phyloP scores from a whole-genome alignment of 2,888 invertebrate species.

The Caenorhabditis uteleia region DNA sequence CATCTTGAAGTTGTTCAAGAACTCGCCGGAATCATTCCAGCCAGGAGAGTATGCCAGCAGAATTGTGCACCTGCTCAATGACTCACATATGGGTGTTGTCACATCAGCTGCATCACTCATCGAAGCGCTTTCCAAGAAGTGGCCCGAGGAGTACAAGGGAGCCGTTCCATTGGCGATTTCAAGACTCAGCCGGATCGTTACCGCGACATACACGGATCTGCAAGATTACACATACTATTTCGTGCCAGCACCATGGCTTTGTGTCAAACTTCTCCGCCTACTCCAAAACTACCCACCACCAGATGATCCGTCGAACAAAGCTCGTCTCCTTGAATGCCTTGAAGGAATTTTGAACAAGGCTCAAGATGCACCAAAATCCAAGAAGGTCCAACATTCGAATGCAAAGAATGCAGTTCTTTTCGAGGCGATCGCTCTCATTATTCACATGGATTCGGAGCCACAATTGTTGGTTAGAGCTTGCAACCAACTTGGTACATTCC shows the following conservation, averaged over 20 bases:
- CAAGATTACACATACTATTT: constrained; percentile 99
- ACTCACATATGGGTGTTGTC: constrained; percentile 98
- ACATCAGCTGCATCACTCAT: constrained; percentile 97
- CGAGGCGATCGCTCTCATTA: constrained; percentile 98
- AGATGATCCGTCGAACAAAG: constrained; percentile 94
- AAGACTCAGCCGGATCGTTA: constrained; percentile 88
- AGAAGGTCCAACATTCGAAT: constrained; percentile 99
- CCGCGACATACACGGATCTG: constrained; percentile 96
- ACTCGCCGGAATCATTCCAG: constrained; percentile 92
- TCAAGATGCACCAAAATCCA: constrained; percentile 98
- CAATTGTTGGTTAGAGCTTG: constrained; percentile 90
- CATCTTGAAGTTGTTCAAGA: constrained; percentile 88
- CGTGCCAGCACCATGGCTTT: constrained; percentile 99
- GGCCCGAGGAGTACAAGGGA: constrained; percentile 98
- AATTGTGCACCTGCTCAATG: constrained; percentile 96
- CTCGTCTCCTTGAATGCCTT: constrained; percentile 93
- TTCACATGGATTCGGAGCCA: constrained; percentile 85
- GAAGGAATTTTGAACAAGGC: constrained; percentile 76
- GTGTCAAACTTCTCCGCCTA: constrained; percentile 91
- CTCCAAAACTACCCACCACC: constrained; percentile 98
- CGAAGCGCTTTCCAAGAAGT: constrained; percentile 95
- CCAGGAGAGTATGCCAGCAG: constrained; percentile 95
- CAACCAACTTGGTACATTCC: constrained; percentile 96
- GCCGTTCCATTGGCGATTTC: constrained; percentile 98
- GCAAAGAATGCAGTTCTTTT: constrained; percentile 99